A percentile compares a stretch with the other conserved stretches of the same genome.
Conservation (phyloP, 2,797 vertebrate species). For the Enteromius mattozi region DNA sequence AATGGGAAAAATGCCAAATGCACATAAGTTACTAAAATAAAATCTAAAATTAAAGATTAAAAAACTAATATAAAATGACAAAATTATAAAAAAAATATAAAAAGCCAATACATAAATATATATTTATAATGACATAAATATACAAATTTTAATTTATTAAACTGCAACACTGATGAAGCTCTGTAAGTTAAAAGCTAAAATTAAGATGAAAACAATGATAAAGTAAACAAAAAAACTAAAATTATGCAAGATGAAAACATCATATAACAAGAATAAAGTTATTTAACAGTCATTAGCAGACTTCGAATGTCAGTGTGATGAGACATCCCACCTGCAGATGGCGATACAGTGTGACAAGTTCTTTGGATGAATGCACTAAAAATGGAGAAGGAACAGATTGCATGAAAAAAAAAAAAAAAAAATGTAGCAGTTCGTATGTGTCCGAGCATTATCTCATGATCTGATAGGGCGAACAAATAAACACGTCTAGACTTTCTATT, state of each 20-base stretch:
- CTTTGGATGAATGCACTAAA: background rate
- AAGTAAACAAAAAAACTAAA: background rate
- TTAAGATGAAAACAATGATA: background rate
- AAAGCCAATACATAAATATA: background rate
- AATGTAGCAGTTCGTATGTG: background rate
- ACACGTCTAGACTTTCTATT: slow-evolving; percentile 47
- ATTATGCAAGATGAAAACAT: background rate
- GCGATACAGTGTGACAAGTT: background rate
- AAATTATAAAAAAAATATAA: background rate
- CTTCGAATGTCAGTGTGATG: background rate
- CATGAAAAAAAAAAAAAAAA: background rate
- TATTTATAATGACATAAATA: background rate
- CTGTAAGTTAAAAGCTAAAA: background rate
- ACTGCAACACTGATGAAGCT: background rate
- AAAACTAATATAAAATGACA: background rate
- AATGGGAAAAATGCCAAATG: too few relatives aligned
- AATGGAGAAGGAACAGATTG: background rate
- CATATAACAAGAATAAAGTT: background rate
- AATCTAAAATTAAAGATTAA: background rate
- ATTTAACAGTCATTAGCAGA: background rate
- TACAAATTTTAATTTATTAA: too few relatives aligned
- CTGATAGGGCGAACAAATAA: slow-evolving; percentile 39
- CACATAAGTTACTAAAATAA: background rate
- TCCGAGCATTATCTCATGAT: slow-evolving; percentile 35
- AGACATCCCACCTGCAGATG: slow-evolving; percentile 25